Conservation (phyloP, 1,140 invertebrate species). For the Phortica variegata region DNA sequence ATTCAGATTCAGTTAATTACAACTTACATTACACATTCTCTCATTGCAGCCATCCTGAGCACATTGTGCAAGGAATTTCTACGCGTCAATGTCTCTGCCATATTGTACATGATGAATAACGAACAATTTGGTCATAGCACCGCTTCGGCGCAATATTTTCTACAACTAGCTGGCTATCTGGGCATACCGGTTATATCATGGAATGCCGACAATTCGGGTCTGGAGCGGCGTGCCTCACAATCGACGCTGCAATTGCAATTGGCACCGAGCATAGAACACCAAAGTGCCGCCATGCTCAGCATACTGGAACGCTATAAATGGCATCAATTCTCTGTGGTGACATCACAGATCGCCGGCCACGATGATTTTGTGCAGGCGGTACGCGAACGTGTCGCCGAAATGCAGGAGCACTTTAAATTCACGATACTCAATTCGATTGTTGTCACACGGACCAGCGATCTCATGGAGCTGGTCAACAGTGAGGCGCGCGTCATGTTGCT, state of each 20-base stretch:
- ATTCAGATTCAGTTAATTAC: constrained; percentile 15
- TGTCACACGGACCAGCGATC: constrained; percentile 67
- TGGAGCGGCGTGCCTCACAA: constrained; percentile 77
- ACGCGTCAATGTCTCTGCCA: constrained; percentile 83
- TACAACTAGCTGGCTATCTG: constrained; percentile 83
- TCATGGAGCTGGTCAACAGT: constrained; percentile 79
- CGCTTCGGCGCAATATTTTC: constrained; percentile 89
- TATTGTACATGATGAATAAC: constrained; percentile 92
- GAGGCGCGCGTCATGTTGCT: constrained; percentile 92
- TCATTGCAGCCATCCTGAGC: constrained; percentile 75
- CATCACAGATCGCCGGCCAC: constrained; percentile 90
- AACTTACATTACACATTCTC: constrained; percentile 21
- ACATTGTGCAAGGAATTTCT: constrained; percentile 87
- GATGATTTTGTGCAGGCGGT: constrained; percentile 93
- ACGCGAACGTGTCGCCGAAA: constrained; percentile 78
- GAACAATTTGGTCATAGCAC: constrained; percentile 84
- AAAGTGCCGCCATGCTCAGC: constrained; percentile 89
- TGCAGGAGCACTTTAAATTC: constrained; percentile 85
- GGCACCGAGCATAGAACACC: constrained; percentile 90
- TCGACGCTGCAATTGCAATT: constrained; percentile 84
- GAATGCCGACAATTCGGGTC: constrained; percentile 91
- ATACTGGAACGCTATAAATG: constrained; percentile 93
- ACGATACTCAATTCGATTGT: constrained; percentile 83
- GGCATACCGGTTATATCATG: constrained; percentile 88
- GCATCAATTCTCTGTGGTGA: constrained; percentile 93